Conservation (phyloP, 2,888 invertebrate species). For the Anthophora plumipes region DNA sequence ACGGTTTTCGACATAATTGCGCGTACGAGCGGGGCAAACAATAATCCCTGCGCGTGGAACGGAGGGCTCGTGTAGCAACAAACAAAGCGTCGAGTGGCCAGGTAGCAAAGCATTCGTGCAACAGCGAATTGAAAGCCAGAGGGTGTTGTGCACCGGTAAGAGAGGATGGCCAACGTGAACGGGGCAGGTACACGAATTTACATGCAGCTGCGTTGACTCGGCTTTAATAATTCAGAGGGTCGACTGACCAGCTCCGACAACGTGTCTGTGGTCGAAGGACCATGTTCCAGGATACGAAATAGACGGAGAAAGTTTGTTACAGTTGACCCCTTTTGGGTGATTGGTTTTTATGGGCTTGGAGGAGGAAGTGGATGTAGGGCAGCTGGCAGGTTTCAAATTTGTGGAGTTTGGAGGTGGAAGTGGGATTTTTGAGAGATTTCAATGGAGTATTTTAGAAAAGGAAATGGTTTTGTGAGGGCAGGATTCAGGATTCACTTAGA, state of each 20-base stretch:
- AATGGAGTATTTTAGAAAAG: too few species aligned
- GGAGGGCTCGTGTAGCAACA: constrained; percentile 24
- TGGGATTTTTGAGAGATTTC: too few species aligned
- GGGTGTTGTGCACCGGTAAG: constrained; percentile 3
- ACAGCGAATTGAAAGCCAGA: constrained; percentile 28
- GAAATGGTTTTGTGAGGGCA: too few species aligned
- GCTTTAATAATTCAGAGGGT: constrained; percentile 67
- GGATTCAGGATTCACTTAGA: too few species aligned
- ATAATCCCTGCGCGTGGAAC: constrained; percentile 37
- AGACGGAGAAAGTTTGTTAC: background rate
- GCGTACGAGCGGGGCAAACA: constrained; percentile 46
- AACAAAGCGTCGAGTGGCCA: constrained; percentile 52
- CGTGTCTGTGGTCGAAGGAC: constrained; percentile 53
- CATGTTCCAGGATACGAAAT: background rate
- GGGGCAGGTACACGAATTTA: constrained; percentile 47
- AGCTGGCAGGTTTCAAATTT: too few species aligned
- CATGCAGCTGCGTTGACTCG: constrained; percentile 56
- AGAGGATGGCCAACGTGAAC: constrained; percentile 12
- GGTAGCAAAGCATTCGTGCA: constrained; percentile 48
- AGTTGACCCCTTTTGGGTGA: background rate
- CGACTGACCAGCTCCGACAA: constrained; percentile 51
- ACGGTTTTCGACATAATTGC: constrained; percentile 44
- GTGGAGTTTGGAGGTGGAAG: too few species aligned
- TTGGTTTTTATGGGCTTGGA: background rate
- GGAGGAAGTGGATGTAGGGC: background rate